Conservation (phyloP, 2,797 vertebrate species). For the Chrysocyon brachyurus region DNA sequence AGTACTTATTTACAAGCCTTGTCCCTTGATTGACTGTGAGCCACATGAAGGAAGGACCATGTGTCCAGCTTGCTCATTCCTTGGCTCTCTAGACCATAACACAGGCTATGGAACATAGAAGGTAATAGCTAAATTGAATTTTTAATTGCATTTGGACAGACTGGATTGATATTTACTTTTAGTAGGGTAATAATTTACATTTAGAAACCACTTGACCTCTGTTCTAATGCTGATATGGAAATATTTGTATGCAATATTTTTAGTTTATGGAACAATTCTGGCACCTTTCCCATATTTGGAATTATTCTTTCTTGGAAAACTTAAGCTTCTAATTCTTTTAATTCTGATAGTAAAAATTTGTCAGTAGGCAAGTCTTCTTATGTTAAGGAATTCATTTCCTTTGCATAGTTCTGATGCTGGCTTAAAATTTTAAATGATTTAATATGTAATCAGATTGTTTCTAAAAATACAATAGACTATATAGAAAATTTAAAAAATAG, state of each 20-base stretch:
- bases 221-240: background rate
- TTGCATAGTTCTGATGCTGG: background rate
- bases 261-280: background rate
- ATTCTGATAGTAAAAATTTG: constrained; percentile 29
- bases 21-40: background rate
- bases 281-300: background rate
- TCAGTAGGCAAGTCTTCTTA: background rate
- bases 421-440: constrained; percentile 34
- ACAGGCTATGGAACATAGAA: background rate
- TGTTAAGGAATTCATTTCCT: constrained; percentile 25
- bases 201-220: background rate
- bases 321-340: background rate
- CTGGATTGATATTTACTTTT: constrained; percentile 1
- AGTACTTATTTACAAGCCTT: background rate
- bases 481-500: background rate
- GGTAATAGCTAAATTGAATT: background rate
- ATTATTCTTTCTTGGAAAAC: constrained; percentile 21
- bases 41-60: background rate
- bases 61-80: background rate
- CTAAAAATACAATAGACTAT: background rate
- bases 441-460: background rate
- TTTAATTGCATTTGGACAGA: constrained; percentile 8
- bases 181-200: constrained; percentile 10
- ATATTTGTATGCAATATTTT: background rate
- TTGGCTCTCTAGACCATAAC: background rate